Conservation (phyloP, 2,888 invertebrate genomes). For the Drosophila atroscutellata region DNA sequence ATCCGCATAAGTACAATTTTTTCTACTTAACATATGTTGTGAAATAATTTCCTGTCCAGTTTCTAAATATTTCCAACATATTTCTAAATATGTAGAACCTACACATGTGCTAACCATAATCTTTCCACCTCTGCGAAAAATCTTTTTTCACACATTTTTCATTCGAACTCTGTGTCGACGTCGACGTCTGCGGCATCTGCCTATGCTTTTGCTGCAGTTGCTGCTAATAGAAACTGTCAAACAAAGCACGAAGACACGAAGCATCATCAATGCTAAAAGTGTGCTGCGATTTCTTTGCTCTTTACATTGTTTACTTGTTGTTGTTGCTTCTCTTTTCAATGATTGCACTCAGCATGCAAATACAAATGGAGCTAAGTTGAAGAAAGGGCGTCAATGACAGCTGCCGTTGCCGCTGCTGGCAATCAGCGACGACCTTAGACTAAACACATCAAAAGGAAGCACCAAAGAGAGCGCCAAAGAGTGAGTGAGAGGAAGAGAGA, state of each 20-base stretch:
- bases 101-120: background rate
- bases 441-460: slow-evolving; percentile 63
- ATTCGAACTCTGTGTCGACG: slow-evolving; percentile 33
- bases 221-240: slow-evolving; percentile 72
- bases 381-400: slow-evolving; percentile 74
- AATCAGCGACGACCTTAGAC: slow-evolving; percentile 55
- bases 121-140: background rate
- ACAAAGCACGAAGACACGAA: slow-evolving; percentile 70
- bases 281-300: slow-evolving; percentile 58
- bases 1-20: background rate
- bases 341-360: slow-evolving; percentile 50
- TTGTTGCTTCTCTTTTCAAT: slow-evolving; percentile 38
- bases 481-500: slow-evolving; percentile 37
- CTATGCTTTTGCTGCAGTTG: slow-evolving; percentile 8
- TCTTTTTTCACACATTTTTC: slow-evolving; percentile 14
- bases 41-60: background rate
- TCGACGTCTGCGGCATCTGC: slow-evolving; percentile 3
- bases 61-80: background rate
- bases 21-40: background rate
- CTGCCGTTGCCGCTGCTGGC: slow-evolving; percentile 32
- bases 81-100: too few species aligned
- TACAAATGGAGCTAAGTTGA: slow-evolving; percentile 63
- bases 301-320: slow-evolving; percentile 31
- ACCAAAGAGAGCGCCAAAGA: slow-evolving; percentile 16
- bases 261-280: slow-evolving; percentile 63